Evolutionary conservation across 2,888 invertebrate species (phyloP).

Genomic region (Apeira syringaria): DNA sequence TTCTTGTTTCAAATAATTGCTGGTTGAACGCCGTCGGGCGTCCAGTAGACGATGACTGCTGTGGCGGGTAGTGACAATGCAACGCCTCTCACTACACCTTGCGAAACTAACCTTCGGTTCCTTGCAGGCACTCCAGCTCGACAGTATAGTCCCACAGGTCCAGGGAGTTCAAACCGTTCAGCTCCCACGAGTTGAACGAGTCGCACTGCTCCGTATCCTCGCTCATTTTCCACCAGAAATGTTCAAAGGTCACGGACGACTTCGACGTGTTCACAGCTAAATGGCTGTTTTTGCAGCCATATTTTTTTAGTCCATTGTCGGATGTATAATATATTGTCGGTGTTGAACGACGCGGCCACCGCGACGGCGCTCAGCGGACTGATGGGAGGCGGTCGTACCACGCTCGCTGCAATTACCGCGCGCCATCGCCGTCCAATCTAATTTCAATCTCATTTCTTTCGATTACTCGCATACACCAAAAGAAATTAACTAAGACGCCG

Average conservation of each 20-base stretch:
- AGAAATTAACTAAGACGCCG: constrained; percentile 63
- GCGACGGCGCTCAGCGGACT: constrained; percentile 57
- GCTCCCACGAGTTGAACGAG: constrained; percentile 78
- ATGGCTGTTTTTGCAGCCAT: constrained; percentile 54
- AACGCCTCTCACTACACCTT: constrained; percentile 63
- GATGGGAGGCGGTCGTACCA: constrained; percentile 32
- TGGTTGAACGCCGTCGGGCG: constrained; percentile 28
- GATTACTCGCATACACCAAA: constrained; percentile 56
- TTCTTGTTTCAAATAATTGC: constrained; percentile 48
- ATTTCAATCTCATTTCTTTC: constrained; percentile 71
- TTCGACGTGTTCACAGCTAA: constrained; percentile 42
- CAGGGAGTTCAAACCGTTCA: constrained; percentile 86
- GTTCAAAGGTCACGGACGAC: constrained; percentile 52
- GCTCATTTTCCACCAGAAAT: constrained; percentile 60
- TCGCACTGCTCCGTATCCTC: constrained; percentile 74
- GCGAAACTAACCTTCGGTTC: constrained; percentile 87
- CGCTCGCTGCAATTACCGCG: constrained; percentile 55
- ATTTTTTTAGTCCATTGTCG: constrained; percentile 44
- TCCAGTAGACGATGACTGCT: constrained; percentile 1
- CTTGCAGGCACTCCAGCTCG: constrained; percentile 91
- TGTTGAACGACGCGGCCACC: constrained; percentile 49
- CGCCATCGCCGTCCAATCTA: constrained; percentile 65
- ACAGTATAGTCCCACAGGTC: constrained; percentile 94
- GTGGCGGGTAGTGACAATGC: not conserved
- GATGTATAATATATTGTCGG: constrained; percentile 10